Base-by-base conservation (phyloP, 2,888 invertebrate species). In the Idaea dimidiata region DNA sequence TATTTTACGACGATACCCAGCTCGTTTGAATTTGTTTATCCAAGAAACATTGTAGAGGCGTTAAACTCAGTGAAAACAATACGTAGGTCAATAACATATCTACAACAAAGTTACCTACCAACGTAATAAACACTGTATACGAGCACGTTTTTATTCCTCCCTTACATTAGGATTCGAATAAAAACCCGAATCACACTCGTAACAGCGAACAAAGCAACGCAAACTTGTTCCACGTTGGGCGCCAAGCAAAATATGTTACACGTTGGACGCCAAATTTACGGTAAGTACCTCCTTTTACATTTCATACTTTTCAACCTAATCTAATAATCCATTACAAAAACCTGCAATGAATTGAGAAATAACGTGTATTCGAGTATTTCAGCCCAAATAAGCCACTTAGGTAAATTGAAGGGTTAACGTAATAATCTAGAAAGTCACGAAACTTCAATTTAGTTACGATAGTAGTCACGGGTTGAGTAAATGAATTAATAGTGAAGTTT, bases 151-250 rank as follows among this genome's bases (percentile, higher is more conserved):
- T 74, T 72, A 75, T 66, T 65, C 63, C 69, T 63, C 65, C 66
- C 63, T 61, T 63, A 60, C 59, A 65, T 62, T 62, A 66, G 67
- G 60, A 68, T 67, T 65, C 63, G 64, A 63, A 72, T 74, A 72
- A 69, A 69, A 70, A 68, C 54, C 54, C 59, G 59, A 54, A 72
- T 68, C 66, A 72, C 61, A 57, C 63, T 65, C 31, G 43, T 57
- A 61, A 57, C 61, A 58, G 33, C 24, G 24, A 1, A 24, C 24
- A 24, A 24, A 24, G 24, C 62, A 63, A 57, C 56, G 53, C 31
- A 64, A 32, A 54, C 24, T 55, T 53, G 66, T 60, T 68, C 67
- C 75, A 72, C 59, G 69, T 71, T 73, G 77, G 74, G 77, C 74
- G 73, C 78, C 77, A 76, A 43, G 10, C 43, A 14, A 43, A 43